Evolutionary conservation across 2,113 vertebrate genomes (phyloP).

Genomic region (Hypanus sabinus): DNA sequence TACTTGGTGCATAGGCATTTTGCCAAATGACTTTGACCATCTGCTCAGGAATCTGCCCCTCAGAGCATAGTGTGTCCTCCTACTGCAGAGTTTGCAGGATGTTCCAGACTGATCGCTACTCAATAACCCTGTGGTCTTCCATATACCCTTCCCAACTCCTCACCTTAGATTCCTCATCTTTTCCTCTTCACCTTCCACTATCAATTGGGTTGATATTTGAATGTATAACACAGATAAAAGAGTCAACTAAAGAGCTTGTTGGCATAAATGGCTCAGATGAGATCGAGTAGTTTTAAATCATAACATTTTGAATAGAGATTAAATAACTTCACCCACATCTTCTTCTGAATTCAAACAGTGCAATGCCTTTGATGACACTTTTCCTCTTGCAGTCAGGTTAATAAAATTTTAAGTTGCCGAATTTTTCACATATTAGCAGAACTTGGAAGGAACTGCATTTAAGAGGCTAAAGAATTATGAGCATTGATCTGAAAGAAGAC

Average conservation of each 20-base stretch:
- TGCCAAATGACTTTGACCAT: too few species aligned
- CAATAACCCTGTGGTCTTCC: not conserved
- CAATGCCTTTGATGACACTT: not conserved
- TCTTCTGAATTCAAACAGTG: not conserved
- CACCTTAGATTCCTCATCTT: not conserved
- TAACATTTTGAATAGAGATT: slow-evolving; percentile 12
- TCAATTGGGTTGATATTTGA: not conserved
- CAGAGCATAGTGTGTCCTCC: too few species aligned
- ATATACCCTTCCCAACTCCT: not conserved
- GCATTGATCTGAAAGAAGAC: not conserved
- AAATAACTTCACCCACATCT: not conserved
- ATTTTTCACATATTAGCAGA: not conserved
- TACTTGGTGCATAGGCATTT: too few species aligned
- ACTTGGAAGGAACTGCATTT: not conserved
- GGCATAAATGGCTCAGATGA: too few species aligned
- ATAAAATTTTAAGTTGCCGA: not conserved
- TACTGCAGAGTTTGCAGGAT: too few species aligned
- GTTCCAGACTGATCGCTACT: too few species aligned
- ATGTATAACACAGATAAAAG: not conserved
- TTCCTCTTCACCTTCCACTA: not conserved
- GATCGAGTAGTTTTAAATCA: not conserved
- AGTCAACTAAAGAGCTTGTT: not conserved
- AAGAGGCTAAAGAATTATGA: not conserved
- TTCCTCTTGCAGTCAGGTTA: not conserved
- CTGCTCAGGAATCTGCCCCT: too few species aligned